Conservation (phyloP, 2,888 invertebrate species). For the Smittia sp. region DNA sequence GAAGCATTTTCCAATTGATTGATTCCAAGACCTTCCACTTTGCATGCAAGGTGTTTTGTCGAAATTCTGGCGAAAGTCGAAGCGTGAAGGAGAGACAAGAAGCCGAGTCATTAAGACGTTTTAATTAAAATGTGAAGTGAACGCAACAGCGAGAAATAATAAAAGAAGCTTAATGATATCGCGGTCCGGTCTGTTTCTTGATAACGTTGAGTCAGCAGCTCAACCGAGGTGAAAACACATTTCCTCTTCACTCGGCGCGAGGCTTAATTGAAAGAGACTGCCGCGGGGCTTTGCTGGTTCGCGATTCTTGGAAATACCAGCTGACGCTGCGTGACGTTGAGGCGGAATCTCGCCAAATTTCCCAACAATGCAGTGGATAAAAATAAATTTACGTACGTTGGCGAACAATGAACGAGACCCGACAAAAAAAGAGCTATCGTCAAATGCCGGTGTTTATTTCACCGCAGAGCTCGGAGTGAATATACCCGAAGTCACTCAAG, state of each 20-base stretch:
- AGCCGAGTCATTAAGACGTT: background rate
- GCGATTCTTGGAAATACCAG: background rate
- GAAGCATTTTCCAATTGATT: slow-evolving; percentile 19
- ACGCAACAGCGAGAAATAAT: slow-evolving; percentile 34
- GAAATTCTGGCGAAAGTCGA: background rate
- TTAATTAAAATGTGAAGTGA: slow-evolving; percentile 33
- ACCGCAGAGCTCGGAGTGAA: slow-evolving; percentile 17
- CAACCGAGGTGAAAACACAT: background rate
- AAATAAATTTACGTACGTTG: slow-evolving; percentile 26
- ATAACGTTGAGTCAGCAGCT: slow-evolving; percentile 7
- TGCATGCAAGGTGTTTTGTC: background rate
- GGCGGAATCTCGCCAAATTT: background rate
- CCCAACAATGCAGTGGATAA: background rate
- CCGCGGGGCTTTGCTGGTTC: background rate
- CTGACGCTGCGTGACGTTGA: background rate
- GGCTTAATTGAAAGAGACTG: background rate
- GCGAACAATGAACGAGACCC: background rate
- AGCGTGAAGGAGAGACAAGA: background rate
- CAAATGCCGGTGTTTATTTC: background rate
- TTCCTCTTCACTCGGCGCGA: background rate
- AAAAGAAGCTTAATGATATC: slow-evolving; percentile 37
- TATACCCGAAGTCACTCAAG: slow-evolving; percentile 32
- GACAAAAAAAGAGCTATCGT: slow-evolving; percentile 17
- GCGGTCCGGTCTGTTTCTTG: slow-evolving; percentile 19
- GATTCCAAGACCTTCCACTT: background rate